Percentiles rank a stretch among this genome's conserved stretches.
phyloP scores from a whole-genome alignment of 2,797 vertebrate genomes.

The Scleropages formosus region DNA sequence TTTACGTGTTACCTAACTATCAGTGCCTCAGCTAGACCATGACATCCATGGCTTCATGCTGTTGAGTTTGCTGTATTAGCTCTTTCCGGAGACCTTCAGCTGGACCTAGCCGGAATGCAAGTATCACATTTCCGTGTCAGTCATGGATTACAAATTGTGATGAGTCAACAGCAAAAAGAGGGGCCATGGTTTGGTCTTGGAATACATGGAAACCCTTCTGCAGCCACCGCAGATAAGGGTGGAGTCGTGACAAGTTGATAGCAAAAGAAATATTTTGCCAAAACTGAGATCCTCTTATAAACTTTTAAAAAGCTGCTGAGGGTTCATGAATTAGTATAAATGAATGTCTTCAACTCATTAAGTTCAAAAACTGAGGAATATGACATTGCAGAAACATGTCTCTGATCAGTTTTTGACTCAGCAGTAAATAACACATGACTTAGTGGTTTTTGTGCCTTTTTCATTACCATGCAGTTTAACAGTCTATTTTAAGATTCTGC shows the following conservation, averaged over 20 bases:
- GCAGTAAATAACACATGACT: constrained; percentile 4
- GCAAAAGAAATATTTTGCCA: constrained; percentile 1
- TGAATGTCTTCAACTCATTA: not conserved
- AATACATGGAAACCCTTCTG: not conserved
- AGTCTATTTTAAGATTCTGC: not conserved
- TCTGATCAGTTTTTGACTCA: not conserved
- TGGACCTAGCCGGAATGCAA: not conserved
- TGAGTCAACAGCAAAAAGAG: constrained; percentile 26
- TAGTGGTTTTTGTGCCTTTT: not conserved
- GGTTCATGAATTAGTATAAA: not conserved
- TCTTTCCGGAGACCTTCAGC: constrained; percentile 16
- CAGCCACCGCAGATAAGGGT: not conserved
- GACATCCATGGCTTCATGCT: constrained; percentile 13
- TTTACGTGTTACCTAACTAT: not conserved
- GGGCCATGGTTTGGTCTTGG: not conserved
- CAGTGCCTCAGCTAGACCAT: constrained; percentile 11
- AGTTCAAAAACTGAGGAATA: constrained; percentile 3
- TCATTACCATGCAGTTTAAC: not conserved
- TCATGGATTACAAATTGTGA: constrained; percentile 10
- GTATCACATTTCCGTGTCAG: not conserved
- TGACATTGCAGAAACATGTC: not conserved
- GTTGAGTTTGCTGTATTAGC: constrained; percentile 19
- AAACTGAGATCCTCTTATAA: not conserved
- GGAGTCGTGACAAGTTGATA: not conserved
- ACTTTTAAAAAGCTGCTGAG: not conserved